These are phyloP conservation scores for Bombus pyrosoma DNA, from an alignment of 1,140 invertebrate genomes.

Conservation along the genomic window DNA sequence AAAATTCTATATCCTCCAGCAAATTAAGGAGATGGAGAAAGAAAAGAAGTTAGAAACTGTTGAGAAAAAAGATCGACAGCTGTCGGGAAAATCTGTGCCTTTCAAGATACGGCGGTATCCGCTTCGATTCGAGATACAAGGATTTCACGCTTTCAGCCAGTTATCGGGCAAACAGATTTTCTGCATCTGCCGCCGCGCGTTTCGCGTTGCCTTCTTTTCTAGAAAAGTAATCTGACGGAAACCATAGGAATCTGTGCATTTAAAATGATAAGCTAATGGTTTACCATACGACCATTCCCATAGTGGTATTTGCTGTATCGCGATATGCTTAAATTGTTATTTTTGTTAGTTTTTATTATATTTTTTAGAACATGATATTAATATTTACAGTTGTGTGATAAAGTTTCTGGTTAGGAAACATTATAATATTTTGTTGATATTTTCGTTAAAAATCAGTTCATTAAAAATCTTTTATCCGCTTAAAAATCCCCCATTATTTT, in stretches of 20 bases:
- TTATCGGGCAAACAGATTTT: constrained; percentile 47
- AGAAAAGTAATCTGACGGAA: not conserved
- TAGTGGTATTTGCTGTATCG: not conserved
- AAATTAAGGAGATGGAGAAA: not conserved
- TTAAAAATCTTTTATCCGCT: not conserved
- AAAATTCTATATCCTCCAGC: not conserved
- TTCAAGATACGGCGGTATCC: constrained; percentile 48
- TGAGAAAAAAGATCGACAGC: constrained; percentile 47
- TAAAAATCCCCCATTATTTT: not conserved
- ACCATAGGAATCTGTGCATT: not conserved
- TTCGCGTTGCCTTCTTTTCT: not conserved
- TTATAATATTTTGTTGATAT: not conserved
- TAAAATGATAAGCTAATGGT: not conserved
- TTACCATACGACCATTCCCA: not conserved
- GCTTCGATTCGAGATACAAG: constrained; percentile 49
- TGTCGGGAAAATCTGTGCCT: constrained; percentile 45
- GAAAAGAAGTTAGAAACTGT: constrained; percentile 11
- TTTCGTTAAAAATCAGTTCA: not conserved
- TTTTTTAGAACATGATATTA: too few species aligned
- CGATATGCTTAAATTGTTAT: not conserved
- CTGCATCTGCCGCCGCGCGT: not conserved
- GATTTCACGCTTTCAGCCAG: constrained; percentile 39
- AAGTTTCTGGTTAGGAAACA: too few species aligned
- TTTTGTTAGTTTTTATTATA: not conserved
- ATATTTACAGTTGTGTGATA: too few species aligned